Base-by-base conservation (phyloP, 1,140 invertebrate species). In the Drosophila mayri region DNA sequence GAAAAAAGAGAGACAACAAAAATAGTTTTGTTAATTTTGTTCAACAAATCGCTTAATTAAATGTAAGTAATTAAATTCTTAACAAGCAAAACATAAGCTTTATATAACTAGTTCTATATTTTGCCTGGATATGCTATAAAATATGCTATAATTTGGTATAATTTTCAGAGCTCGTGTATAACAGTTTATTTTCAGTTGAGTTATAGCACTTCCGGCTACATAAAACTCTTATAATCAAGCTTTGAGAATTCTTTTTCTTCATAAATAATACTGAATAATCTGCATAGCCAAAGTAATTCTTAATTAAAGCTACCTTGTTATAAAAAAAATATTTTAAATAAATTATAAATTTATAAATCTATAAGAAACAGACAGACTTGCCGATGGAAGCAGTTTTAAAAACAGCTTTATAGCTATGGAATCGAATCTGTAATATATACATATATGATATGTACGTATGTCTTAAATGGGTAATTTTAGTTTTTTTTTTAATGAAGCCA, bases 1-100 rank as follows among this genome's bases (percentile, higher is more conserved):
- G 81, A 79, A 79, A 67, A 82, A 79, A 76, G 66, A 76, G 66
- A 84, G 66, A 83, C 65, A 63, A 64, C 63, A 72, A 65, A 76
- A 64, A 67, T 25, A 30, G 41, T 61, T 80, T 47, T 57, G 47
- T 81, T 81, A 76, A 54, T 58, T 76, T 64, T 43, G 65, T 50
- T 74, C 61, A 55, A 41, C 58, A 50, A 61, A 64, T 25, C 40
- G 25, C 55, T 61, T 41, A 40, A 4, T n/a, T 59, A 60, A 32
- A 37, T 20, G 50, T 52, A 50, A 18, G 30, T 52, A 16, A 54
- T 10, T 32, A 37, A 35, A 54, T 35, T 32, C 49, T 52, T 52
- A 52, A 35, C 30, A 20, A 52, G 18, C 11, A 22, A 25, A 25
- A 52, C 50, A 18, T 50, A 50, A 12, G 49, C 6, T 50, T 50